Evolutionary conservation across 53 echinoderm and acorn worm species (phyloP).

Genomic region (Mesocentrotus franciscanus): DNA sequence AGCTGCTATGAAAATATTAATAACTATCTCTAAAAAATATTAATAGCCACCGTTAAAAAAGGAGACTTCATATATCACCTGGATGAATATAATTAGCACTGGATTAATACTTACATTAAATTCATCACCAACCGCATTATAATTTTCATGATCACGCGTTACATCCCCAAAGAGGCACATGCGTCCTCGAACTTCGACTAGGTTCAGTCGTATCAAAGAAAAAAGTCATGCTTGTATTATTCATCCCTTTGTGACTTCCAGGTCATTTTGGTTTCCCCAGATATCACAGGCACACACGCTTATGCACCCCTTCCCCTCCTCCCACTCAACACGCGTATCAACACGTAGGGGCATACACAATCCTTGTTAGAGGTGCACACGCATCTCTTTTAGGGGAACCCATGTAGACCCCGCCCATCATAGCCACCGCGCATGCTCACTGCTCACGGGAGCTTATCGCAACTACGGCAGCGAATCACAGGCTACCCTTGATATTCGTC

Average conservation of each 20-base stretch:
- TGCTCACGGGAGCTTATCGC: neutral
- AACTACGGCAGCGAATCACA: constrained; percentile 8
- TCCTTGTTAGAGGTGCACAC: neutral
- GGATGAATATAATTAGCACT: constrained; percentile 29
- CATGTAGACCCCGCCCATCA: constrained; percentile 2
- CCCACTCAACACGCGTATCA: neutral
- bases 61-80: neutral
- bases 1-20: neutral
- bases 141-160: constrained; percentile 23
- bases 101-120: neutral
- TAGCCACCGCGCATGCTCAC: constrained; percentile 3
- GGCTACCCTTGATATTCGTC: constrained; percentile 2
- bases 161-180: neutral
- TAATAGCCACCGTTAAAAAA: neutral
- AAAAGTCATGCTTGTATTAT: constrained; percentile 39
- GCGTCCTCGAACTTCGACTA: constrained; percentile 12
- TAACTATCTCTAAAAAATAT: neutral
- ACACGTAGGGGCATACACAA: neutral
- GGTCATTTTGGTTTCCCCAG: constrained; percentile 20
- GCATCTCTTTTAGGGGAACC: constrained; percentile 7
- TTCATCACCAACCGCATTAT: constrained; percentile 9
- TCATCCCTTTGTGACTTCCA: constrained; percentile 9
- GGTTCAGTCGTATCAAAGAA: constrained; percentile 12
- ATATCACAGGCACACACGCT: neutral
- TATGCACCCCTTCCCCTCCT: neutral